Conservation (phyloP, 2,888 invertebrate genomes). For the Cordylochernes scorpioides region DNA sequence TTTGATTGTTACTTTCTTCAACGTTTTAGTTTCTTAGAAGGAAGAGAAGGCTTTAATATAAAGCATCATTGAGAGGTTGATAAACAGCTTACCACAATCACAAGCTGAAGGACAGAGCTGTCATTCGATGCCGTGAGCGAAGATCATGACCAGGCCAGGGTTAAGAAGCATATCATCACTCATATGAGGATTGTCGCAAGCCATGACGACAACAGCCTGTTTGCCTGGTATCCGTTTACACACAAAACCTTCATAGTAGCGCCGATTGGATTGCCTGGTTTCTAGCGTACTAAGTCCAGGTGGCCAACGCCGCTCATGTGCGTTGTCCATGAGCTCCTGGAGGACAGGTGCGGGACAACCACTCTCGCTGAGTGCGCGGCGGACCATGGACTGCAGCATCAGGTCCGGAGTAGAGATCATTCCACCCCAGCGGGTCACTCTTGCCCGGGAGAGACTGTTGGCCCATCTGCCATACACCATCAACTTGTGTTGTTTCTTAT, state of each 20-base stretch:
- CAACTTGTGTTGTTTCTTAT: no score
- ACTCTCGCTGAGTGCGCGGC: conserved; percentile 66
- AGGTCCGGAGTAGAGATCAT: conserved; percentile 96
- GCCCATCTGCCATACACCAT: conserved; percentile 45
- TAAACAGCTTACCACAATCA: no score
- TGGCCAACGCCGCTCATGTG: conserved; percentile 85
- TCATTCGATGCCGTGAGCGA: conserved; percentile 65
- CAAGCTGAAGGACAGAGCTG: no score
- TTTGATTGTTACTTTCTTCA: no score
- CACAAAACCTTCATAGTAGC: conserved; percentile 75
- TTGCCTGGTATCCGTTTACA: conserved; percentile 64
- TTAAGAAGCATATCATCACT: conserved; percentile 85
- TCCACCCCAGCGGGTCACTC: conserved; percentile 88
- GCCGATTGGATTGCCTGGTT: conserved; percentile 70
- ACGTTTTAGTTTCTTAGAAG: no score
- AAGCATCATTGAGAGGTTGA: no score
- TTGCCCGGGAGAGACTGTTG: conserved; percentile 45
- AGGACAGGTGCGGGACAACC: conserved; percentile 79
- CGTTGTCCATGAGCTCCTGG: conserved; percentile 85
- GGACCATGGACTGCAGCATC: conserved; percentile 72
- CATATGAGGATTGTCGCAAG: conserved; percentile 82
- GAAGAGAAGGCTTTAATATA: no score
- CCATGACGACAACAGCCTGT: conserved; percentile 68
- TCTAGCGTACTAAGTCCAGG: conserved; percentile 65
- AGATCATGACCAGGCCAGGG: conserved; percentile 90